Evolutionary conservation across 2,888 invertebrate genomes (phyloP).

Genomic region (Dermolepida albohirtum): DNA sequence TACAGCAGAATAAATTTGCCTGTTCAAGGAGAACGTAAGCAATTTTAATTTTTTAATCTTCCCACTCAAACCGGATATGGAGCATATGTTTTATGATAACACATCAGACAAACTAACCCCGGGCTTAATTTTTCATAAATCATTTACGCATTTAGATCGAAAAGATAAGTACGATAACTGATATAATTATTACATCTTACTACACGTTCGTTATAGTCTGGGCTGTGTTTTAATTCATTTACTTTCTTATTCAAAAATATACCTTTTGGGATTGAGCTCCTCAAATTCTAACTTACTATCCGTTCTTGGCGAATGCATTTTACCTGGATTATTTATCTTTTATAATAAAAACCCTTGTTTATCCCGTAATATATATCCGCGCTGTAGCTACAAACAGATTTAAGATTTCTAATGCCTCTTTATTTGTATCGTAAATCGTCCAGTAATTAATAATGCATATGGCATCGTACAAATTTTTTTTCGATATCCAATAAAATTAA

Average conservation of each 20-base stretch:
- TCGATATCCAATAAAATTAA: slow-evolving; percentile 21
- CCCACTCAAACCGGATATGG: slow-evolving; percentile 24
- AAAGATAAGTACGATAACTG: slow-evolving; percentile 23
- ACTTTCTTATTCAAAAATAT: too few species aligned
- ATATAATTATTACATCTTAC: slow-evolving; percentile 24
- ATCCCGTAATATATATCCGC: slow-evolving; percentile 19
- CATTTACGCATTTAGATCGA: slow-evolving; percentile 31
- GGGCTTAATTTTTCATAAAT: slow-evolving; percentile 32
- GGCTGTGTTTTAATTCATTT: background rate
- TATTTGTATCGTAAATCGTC: slow-evolving; percentile 36
- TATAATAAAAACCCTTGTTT: slow-evolving; percentile 22
- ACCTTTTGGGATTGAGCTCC: too few species aligned
- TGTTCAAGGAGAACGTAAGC: too few species aligned
- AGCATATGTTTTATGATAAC: slow-evolving; percentile 29
- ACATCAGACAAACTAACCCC: slow-evolving; percentile 25
- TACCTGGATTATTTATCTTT: slow-evolving; percentile 29
- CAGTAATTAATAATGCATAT: slow-evolving; percentile 32
- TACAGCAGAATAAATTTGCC: too few species aligned
- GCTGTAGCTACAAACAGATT: slow-evolving; percentile 27
- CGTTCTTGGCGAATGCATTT: slow-evolving; percentile 8
- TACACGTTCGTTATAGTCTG: background rate
- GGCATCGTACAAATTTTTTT: slow-evolving; percentile 19
- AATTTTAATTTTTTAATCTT: slow-evolving; percentile 12
- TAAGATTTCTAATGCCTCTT: slow-evolving; percentile 26
- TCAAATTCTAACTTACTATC: background rate